Percentiles rank a stretch among this genome's conserved stretches.
phyloP scores from a whole-genome alignment of 2,888 invertebrate species.

The Hyalella azteca region DNA sequence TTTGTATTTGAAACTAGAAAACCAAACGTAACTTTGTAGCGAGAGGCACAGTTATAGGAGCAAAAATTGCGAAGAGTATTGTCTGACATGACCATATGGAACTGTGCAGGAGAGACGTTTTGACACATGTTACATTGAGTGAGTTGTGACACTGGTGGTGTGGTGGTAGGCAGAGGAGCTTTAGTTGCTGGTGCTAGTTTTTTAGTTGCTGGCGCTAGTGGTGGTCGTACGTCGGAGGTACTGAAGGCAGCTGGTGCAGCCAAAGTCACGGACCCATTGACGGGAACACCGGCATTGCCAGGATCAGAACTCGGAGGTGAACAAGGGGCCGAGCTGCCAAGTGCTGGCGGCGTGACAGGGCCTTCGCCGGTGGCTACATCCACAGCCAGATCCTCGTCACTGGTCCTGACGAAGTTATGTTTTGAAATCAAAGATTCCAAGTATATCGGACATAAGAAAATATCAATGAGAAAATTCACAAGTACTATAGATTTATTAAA shows the following conservation, averaged over 20 bases:
- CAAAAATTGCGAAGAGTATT: slow-evolving; percentile 57
- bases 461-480: too few relatives aligned
- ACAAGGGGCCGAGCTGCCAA: not conserved
- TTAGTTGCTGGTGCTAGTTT: not conserved
- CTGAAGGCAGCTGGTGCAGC: not conserved
- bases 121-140: slow-evolving; percentile 55
- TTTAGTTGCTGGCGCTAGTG: not conserved
- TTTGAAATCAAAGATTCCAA: too few relatives aligned
- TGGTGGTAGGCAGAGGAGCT: not conserved
- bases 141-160: slow-evolving; percentile 38
- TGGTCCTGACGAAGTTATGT: not conserved
- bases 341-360: not conserved
- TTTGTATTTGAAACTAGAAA: slow-evolving; percentile 44
- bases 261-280: not conserved
- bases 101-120: slow-evolving; percentile 49
- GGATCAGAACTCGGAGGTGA: too few relatives aligned
- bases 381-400: not conserved
- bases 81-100: slow-evolving; percentile 58
- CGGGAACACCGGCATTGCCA: not conserved
- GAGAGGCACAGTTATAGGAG: slow-evolving; percentile 52
- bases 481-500: too few relatives aligned
- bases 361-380: not conserved
- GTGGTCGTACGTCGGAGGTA: not conserved
- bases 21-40: slow-evolving; percentile 64
- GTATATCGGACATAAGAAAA: too few relatives aligned